Base-by-base conservation (phyloP, 2,797 vertebrate genomes). In the Poeciliopsis turneri region DNA sequence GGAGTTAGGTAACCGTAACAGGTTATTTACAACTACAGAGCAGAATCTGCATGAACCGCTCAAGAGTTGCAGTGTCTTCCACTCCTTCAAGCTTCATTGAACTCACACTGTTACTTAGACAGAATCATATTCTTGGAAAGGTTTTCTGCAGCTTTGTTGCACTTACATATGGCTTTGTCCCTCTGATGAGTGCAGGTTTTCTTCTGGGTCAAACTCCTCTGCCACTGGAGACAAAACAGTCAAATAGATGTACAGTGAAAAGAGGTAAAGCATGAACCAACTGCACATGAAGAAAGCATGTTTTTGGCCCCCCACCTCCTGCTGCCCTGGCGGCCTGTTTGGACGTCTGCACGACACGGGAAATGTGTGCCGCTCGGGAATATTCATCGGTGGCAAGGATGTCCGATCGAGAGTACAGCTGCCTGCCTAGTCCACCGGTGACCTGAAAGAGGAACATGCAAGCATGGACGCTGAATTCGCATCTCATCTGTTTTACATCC, bases 131-230 rank as follows among this genome's bases (percentile, higher is more conserved):
- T 33, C 71, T 66, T 23, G 25, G 78, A 51, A 61, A 78, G 78
- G 41, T 12, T 12, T 1, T 72, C 47, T 43, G 30, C 49, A 45
- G 47, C 46, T 12, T 18, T 36, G 79, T 4, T 66, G 47, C 64
- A 91, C 95, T 93, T 88, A 96, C 96, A 95, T 94, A 25, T 95
- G 96, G 77, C 92, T 93, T 59, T 94, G 95, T 74, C 93, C 95
- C 43, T 96, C 95, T 23, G 83, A 91, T 23, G 93, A 94, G 61
- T 93, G 92, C 1, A 95, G 75, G 78, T 89, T 92, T 81, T 96
- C 94, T 72, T 94, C 95, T 11, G 91, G 91, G 82, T 94, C 93
- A 6, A 94, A 92, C 79, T 95, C 93, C 80, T 96, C 95, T 82
- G 91, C 86, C 91, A 76, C 78, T 78, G 30, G 20, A 39, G 68